Evolutionary conservation across 2,797 vertebrate genomes (phyloP).

Genomic region (Crossoptilon crossoptilon): DNA sequence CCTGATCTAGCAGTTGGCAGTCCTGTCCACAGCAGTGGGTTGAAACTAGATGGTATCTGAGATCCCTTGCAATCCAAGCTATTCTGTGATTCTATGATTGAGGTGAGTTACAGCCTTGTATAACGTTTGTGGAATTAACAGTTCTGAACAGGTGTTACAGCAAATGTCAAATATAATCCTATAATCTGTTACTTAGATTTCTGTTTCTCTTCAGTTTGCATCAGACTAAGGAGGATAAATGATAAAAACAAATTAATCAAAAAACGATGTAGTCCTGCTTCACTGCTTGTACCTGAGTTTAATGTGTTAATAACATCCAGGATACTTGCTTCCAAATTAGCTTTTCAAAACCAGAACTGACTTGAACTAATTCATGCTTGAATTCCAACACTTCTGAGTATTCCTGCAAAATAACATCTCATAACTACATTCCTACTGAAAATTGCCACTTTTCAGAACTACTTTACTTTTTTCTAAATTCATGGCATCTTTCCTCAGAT

Average conservation of each 20-base stretch:
- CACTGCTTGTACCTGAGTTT: neutral
- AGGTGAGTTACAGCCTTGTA: neutral
- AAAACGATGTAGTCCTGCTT: neutral
- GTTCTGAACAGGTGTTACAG: neutral
- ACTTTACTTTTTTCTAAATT: slow-evolving; percentile 38
- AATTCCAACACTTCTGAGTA: neutral
- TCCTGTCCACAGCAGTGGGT: no score
- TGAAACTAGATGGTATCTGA: no score
- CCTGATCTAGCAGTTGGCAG: no score
- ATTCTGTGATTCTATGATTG: neutral
- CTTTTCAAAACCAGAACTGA: slow-evolving; percentile 21
- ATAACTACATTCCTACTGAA: neutral
- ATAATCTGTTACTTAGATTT: neutral
- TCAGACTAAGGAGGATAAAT: slow-evolving; percentile 14
- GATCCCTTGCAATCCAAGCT: no score
- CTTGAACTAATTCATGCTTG: slow-evolving; percentile 1
- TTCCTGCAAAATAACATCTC: slow-evolving; percentile 5
- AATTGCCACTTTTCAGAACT: slow-evolving; percentile 4
- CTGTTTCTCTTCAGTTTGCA: slow-evolving; percentile 55
- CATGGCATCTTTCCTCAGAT: neutral
- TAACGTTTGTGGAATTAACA: neutral
- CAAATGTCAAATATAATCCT: neutral
- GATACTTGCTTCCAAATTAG: slow-evolving; percentile 32
- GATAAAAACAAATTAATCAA: slow-evolving; percentile 1
- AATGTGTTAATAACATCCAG: neutral